phyloP scores from a whole-genome alignment of 2,113 vertebrate genomes.

The Apteryx mantelli region DNA sequence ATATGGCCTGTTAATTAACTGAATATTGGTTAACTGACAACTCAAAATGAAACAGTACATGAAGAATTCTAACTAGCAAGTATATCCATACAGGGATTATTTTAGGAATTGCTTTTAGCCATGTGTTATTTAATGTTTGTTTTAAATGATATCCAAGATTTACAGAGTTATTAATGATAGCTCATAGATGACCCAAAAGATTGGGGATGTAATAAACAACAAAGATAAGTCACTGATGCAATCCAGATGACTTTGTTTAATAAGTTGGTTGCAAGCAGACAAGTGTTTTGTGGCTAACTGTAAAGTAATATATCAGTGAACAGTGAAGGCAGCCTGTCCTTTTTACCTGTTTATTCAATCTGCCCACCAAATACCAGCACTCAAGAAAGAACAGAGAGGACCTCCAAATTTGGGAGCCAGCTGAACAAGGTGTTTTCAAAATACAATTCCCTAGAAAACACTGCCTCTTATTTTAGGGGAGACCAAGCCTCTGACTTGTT shows the following conservation, averaged over 20 bases:
- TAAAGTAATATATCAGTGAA: background rate
- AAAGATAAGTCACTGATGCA: background rate
- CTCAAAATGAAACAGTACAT: background rate
- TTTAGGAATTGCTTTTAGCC: background rate
- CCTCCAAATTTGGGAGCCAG: background rate
- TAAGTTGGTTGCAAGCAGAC: background rate
- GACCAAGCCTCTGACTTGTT: background rate
- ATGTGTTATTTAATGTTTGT: background rate
- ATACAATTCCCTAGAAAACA: background rate
- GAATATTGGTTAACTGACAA: background rate
- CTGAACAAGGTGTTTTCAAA: background rate
- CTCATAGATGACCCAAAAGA: background rate
- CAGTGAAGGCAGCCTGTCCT: background rate
- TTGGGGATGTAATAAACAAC: background rate
- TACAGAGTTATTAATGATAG: background rate
- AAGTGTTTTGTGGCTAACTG: background rate
- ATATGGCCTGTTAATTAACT: background rate
- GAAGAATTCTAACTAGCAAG: background rate
- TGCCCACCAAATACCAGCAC: background rate
- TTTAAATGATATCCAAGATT: background rate
- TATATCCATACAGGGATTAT: background rate
- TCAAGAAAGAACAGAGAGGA: background rate
- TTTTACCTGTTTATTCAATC: background rate
- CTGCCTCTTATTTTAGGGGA: background rate
- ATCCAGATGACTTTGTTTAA: background rate